Evolutionary conservation across 2,797 vertebrate genomes (phyloP), one percentile per base, ranked within the genome.

Genomic region (Tauraco hartlaubi): DNA sequence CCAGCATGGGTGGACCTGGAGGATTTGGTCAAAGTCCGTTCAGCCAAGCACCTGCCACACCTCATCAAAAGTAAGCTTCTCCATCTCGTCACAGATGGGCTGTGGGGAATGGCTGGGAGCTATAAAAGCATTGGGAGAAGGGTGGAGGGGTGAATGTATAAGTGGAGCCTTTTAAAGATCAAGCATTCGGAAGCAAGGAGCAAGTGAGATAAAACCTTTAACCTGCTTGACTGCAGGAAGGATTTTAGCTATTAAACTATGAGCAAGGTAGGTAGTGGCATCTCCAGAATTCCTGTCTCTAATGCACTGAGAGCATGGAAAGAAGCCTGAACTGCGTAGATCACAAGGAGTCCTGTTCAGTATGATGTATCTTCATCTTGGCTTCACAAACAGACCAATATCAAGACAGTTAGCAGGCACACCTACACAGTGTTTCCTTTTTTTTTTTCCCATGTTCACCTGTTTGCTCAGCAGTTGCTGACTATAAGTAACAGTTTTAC

Each of bases 51-150:
- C 98, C 98, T 12, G 97, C 99, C 33, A 98, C 99, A 64, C 99
- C 99, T 95, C 99, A 99, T 97, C 99, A 99, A 96, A 99, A 99
- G 99, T 99, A 98, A 99, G 99, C 86, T 74, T 28, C 56, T 43
- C 11, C 31, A 1, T 52, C 35, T 84, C 17, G 1, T 72, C 12
- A 9, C 3, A 18, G 18, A 0, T 2, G 90, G 82, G 88, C 39
- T 80, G 29, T 89, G 79, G 46, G 82, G 20, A 61, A 21, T 61
- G 79, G 17, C 66, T 90, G 92, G 91, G 87, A 80, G 75, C 75
- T 80, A 11, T 21, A 17, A 22, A 68, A 62, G 56, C 46, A 11
- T 1, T 51, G 67, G 80, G 92, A 64, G 58, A 33, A 64, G 74
- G 39, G 37, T 82, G 55, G 74, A 54, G 28, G 49, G 18, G 9